Conservation (phyloP, 2,888 invertebrate genomes). For the Apodemia zela region DNA sequence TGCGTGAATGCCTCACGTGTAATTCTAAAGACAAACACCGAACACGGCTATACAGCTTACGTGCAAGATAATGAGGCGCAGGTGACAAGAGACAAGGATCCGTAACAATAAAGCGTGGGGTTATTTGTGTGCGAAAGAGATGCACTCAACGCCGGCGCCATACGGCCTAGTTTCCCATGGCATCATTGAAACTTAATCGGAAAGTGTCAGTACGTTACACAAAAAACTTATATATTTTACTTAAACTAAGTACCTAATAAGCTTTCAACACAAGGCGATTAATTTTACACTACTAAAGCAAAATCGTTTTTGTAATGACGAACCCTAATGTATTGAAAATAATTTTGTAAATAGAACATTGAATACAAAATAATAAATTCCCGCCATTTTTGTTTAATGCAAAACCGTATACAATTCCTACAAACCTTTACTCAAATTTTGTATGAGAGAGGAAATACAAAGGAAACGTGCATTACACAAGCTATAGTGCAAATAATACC, state of each 20-base stretch:
- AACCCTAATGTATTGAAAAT: neutral
- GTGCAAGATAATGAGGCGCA: conserved; percentile 59
- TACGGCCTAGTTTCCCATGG: conserved; percentile 62
- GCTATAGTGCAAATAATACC: conserved; percentile 69
- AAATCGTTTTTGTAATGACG: neutral
- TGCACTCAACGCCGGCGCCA: conserved; percentile 47
- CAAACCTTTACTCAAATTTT: neutral
- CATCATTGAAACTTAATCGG: conserved; percentile 49
- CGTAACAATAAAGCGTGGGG: conserved; percentile 70
- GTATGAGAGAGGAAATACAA: conserved; percentile 43
- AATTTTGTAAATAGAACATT: neutral
- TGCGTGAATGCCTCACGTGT: conserved; percentile 31
- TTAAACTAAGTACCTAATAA: conserved; percentile 2
- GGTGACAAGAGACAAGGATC: conserved; percentile 73
- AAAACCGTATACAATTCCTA: neutral
- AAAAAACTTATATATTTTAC: conserved; percentile 9
- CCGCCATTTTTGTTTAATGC: conserved; percentile 19
- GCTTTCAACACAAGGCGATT: neutral
- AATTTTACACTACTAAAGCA: neutral
- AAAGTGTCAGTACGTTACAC: conserved; percentile 44
- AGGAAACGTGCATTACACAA: conserved; percentile 52
- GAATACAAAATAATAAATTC: conserved; percentile 10
- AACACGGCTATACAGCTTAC: conserved; percentile 45
- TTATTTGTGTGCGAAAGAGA: conserved; percentile 66
- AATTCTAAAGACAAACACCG: conserved; percentile 39